Evolutionary conservation across 2,113 vertebrate species (phyloP), one percentile per base, ranked within the genome.

Genomic region (Sorex fumeus): DNA sequence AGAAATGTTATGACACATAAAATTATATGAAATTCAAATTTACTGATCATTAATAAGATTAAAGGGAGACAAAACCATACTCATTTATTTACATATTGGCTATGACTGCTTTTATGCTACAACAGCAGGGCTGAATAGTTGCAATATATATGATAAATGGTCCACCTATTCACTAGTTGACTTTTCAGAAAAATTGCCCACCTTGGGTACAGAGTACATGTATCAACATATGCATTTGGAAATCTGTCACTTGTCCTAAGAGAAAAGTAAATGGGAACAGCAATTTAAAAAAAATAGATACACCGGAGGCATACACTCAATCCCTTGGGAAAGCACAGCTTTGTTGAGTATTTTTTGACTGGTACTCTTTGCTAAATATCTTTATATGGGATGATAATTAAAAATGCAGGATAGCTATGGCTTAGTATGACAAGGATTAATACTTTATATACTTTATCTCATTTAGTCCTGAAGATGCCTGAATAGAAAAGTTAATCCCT

Each of bases 171-270:
- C 62, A 71, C 19, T 64, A 6, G 30, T 36, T 83, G 71, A 15
- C 40, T 66, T 89, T 75, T 45, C 67, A 8, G 91, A 70, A 60
- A 25, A 21, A 30, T 50, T 45, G 57, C 45, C 50, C 43, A 79
- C 16, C 34, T 67, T 43, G 23, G 21, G 30, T 60, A 27, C 45
- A 71, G 43, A 88, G 40, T 53, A 95, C 75, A 76, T 74, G n/a
- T 28, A 72, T 53, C 57, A 18, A 60, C 8, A 74, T 34, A 47
- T 57, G 6, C 15, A 70, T 84, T 88, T 86, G 75, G 45, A 82
- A 82, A 80, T 80, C n/a, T 43, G n/a, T 28, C 88, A 43, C 78
- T 83, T 83, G 21, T 72, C 66, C 60, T 40, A 47, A 81, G 77
- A 19, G 72, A 53, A 75, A 88, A 81, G 10, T 3, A 50, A 76